These are phyloP conservation scores for Cyclopterus lumpus DNA, from an alignment of 2,797 vertebrate species.

Conservation along the genomic window DNA sequence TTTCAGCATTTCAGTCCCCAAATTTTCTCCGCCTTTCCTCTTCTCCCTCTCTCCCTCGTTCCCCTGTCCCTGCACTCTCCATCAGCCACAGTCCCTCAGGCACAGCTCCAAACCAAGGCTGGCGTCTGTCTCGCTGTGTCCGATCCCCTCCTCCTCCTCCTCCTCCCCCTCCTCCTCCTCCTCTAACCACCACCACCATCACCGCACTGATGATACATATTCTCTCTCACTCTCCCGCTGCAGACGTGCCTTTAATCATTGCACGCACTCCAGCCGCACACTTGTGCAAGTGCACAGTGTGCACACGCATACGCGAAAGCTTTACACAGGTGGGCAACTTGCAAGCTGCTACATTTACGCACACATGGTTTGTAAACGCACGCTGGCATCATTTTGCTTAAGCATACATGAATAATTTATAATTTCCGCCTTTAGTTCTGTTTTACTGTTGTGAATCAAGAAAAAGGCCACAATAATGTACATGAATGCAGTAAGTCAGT, in stretches of 20 bases:
- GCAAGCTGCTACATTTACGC: conserved; percentile 51
- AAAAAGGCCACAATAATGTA: conserved; percentile 51
- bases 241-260: conserved; percentile 65
- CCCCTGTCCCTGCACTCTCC: conserved; percentile 60
- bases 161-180: conserved; percentile 49
- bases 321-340: conserved; percentile 67
- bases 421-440: conserved; percentile 31
- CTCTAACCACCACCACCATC: conserved; percentile 64
- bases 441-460: conserved; percentile 38
- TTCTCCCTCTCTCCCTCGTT: conserved; percentile 47
- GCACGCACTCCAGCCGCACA: conserved; percentile 53
- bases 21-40: conserved; percentile 43
- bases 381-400: conserved; percentile 37
- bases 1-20: conserved; percentile 37
- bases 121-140: conserved; percentile 80
- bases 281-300: conserved; percentile 51
- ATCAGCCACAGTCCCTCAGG: conserved; percentile 77
- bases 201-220: conserved; percentile 70
- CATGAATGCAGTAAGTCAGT: conserved; percentile 38
- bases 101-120: conserved; percentile 80
- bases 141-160: conserved; percentile 53
- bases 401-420: conserved; percentile 63
- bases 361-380: conserved; percentile 56
- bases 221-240: conserved; percentile 49
- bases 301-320: conserved; percentile 19